Base-by-base conservation (phyloP, 2,888 invertebrate species). In the Cataglyphis cursor region DNA sequence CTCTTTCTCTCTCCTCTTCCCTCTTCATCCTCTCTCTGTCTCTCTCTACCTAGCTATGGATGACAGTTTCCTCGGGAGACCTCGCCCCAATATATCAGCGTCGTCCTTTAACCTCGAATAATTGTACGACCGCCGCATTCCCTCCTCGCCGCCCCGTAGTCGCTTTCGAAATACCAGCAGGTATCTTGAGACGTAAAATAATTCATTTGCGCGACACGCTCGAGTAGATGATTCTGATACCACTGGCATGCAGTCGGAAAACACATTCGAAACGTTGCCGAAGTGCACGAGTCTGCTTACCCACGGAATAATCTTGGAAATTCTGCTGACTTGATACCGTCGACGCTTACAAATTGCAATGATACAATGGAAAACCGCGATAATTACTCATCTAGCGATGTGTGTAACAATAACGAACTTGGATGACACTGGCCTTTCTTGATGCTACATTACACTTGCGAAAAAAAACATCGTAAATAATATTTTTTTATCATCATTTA, bases 81-180 rank as follows among this genome's bases (percentile, higher is more conserved):
- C 80, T 85, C 70, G 82, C 76, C 65, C 83, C 87, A 88, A 90
- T 90, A 89, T 90, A 90, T 90, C 90, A 90, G 88, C 87, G 89
- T 90, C 89, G 88, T 87, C 90, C 90, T 87, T 88, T 90, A 90
- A 90, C 90, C 90, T 88, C 90, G 86, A 90, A 90, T 91, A 91
- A 90, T 92, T 91, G 89, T 88, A 90, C 85, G 86, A 89, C 84
- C 86, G 90, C 84, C 82, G 84, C 82, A 65, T 83, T 80, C 81
- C 83, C 72, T 59, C 57, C 75, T 51, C 74, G 80, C 57, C 70
- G 31, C 38, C 24, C 48, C 73, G 21, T 41, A 80, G 73, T 83
- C 83, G 73, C 83, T 82, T 73, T 83, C 82, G 84, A 75, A 85
- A 89, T 90, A 85, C 78, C 85, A 68, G 74, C 51, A 54, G 81